Percentiles rank a stretch among this genome's conserved stretches.
Conservation (phyloP, 92 coral and sea anemone genomes). For the Micromussa lordhowensis region DNA sequence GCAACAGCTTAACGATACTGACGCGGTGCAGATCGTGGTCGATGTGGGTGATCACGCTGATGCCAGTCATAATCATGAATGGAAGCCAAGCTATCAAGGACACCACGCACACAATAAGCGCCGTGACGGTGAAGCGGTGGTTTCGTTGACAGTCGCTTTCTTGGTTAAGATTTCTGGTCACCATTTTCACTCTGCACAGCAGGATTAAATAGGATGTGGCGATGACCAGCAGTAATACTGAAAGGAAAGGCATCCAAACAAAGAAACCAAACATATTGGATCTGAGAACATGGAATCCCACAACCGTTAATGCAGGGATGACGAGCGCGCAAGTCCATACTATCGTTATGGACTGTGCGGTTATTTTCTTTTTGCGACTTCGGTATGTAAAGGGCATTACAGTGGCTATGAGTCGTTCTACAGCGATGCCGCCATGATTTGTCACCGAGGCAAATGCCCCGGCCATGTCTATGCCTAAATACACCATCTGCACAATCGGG, state of each 20-base stretch:
- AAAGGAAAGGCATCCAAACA: slow-evolving; percentile 45
- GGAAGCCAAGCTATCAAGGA: slow-evolving; percentile 40
- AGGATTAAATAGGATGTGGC: slow-evolving; percentile 15
- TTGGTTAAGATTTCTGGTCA: slow-evolving; percentile 1
- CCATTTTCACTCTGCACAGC: slow-evolving; percentile 5
- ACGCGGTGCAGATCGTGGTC: not conserved
- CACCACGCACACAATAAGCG: slow-evolving; percentile 8
- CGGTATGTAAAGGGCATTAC: slow-evolving; percentile 29
- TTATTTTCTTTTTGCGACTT: slow-evolving; percentile 15
- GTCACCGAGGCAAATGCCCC: slow-evolving; percentile 35
- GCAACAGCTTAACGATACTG: slow-evolving; percentile 20
- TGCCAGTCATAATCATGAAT: slow-evolving; percentile 38
- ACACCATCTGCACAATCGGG: not conserved
- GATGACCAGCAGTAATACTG: slow-evolving; percentile 5
- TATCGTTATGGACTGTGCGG: not conserved
- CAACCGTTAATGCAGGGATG: slow-evolving; percentile 1
- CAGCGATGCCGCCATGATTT: slow-evolving; percentile 50
- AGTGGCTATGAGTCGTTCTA: slow-evolving; percentile 43
- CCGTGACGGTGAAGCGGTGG: slow-evolving; percentile 42
- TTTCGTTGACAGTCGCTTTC: not conserved
- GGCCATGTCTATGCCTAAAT: slow-evolving; percentile 22
- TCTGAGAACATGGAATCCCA: slow-evolving; percentile 17
- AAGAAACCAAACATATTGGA: slow-evolving; percentile 26
- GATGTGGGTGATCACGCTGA: slow-evolving; percentile 7
- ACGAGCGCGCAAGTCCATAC: slow-evolving; percentile 29